Conservation (phyloP, 2,888 invertebrate species). For the Sarcophaga subvicina region DNA sequence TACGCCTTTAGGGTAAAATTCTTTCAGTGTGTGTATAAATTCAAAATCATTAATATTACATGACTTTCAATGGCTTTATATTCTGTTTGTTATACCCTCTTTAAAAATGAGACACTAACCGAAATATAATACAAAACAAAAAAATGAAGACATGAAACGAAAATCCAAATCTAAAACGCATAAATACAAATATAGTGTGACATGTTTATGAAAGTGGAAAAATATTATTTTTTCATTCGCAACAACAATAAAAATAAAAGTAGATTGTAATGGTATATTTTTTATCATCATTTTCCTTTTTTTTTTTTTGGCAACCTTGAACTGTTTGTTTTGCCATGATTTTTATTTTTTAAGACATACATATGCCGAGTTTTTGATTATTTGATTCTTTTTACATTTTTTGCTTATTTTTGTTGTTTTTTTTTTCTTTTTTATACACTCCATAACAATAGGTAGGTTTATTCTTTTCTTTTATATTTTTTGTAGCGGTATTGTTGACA, state of each 20-base stretch:
- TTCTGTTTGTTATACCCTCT: conserved; percentile 3
- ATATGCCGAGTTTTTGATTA: neutral
- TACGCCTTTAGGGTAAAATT: neutral
- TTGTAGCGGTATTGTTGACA: too few relatives aligned
- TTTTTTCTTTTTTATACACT: too few relatives aligned
- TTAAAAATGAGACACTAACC: neutral
- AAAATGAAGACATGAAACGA: neutral
- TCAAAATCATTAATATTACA: conserved; percentile 49
- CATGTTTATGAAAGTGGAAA: conserved; percentile 25
- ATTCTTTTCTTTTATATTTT: too few relatives aligned
- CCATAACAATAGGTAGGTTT: too few relatives aligned
- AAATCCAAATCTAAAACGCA: conserved; percentile 30
- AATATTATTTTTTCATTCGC: neutral
- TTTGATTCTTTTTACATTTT: neutral
- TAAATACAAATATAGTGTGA: conserved; percentile 33
- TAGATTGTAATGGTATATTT: conserved; percentile 8
- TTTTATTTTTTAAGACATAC: neutral
- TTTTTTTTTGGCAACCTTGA: conserved; percentile 29
- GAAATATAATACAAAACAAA: neutral
- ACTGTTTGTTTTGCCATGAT: conserved; percentile 4
- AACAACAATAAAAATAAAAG: conserved; percentile 5
- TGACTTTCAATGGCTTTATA: conserved; percentile 39
- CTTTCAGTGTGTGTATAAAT: conserved; percentile 12
- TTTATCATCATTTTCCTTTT: neutral
- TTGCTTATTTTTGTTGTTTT: neutral